Evolutionary conservation across 2,113 vertebrate genomes (phyloP).

Genomic region (Poecile atricapillus): DNA sequence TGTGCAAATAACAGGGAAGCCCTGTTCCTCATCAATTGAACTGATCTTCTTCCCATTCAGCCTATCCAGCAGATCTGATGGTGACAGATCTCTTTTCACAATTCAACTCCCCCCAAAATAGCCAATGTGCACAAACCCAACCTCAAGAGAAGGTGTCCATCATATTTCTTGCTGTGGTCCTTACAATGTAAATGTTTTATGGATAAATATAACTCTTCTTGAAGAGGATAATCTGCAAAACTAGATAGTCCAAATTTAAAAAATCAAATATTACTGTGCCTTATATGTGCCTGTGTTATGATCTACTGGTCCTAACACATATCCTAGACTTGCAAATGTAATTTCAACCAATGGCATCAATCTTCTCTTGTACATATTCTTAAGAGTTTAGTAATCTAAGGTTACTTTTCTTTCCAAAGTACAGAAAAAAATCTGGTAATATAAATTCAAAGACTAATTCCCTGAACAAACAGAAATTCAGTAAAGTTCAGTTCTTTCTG

Average conservation of each 20-base stretch:
- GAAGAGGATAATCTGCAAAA: background rate
- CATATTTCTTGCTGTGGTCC: background rate
- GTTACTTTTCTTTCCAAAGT: background rate
- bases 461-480: background rate
- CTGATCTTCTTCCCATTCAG: background rate
- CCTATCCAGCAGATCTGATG: background rate
- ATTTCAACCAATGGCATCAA: background rate
- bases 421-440: background rate
- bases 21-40: fast-evolving
- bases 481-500: background rate
- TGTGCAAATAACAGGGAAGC: background rate
- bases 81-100: background rate
- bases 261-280: background rate
- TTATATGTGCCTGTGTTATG: background rate
- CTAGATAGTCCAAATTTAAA: background rate
- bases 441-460: background rate
- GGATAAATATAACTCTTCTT: background rate
- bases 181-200: background rate
- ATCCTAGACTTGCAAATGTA: background rate
- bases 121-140: background rate
- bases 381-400: background rate
- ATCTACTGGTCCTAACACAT: background rate
- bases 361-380: background rate
- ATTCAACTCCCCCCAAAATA: fast-evolving
- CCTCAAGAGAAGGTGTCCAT: background rate